phyloP scores from a whole-genome alignment of 2,797 vertebrate genomes.

The Denticeps clupeoides region DNA sequence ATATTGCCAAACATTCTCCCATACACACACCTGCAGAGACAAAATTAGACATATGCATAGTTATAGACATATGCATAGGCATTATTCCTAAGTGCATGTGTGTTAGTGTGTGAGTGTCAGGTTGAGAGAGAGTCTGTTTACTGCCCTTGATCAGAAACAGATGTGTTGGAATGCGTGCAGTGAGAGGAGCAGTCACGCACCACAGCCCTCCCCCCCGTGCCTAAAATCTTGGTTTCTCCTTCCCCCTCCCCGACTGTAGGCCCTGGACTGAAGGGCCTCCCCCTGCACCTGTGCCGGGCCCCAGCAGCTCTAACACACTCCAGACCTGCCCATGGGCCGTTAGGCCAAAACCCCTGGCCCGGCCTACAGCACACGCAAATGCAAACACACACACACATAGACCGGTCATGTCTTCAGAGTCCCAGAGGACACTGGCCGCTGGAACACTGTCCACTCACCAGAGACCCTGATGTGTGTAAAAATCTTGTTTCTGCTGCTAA shows the following conservation, averaged over 20 bases:
- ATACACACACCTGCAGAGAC: too few species aligned
- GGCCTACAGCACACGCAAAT: not conserved
- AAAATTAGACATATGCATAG: too few species aligned
- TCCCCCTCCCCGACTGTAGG: not conserved
- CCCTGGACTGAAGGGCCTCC: not conserved
- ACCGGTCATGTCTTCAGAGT: too few species aligned
- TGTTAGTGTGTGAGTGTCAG: slow-evolving; percentile 1
- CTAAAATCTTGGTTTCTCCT: not conserved
- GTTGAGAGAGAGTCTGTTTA: slow-evolving; percentile 25
- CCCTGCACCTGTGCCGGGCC: slow-evolving; percentile 15
- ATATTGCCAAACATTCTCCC: too few species aligned
- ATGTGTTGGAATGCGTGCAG: slow-evolving; percentile 56
- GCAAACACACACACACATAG: slow-evolving; percentile 2
- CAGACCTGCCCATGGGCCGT: slow-evolving; percentile 5
- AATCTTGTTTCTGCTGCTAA: too few species aligned
- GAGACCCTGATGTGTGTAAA: too few species aligned
- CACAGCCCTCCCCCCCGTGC: slow-evolving; percentile 16
- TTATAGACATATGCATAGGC: too few species aligned
- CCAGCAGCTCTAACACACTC: not conserved
- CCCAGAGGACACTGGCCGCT: too few species aligned
- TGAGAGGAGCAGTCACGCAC: slow-evolving; percentile 54
- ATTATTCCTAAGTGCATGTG: slow-evolving; percentile 2
- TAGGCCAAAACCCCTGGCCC: not conserved
- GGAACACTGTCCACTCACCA: too few species aligned
- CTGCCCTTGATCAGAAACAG: slow-evolving; percentile 52